Evolutionary conservation across 2,797 vertebrate species (phyloP).

Genomic region (Leuciscus waleckii): DNA sequence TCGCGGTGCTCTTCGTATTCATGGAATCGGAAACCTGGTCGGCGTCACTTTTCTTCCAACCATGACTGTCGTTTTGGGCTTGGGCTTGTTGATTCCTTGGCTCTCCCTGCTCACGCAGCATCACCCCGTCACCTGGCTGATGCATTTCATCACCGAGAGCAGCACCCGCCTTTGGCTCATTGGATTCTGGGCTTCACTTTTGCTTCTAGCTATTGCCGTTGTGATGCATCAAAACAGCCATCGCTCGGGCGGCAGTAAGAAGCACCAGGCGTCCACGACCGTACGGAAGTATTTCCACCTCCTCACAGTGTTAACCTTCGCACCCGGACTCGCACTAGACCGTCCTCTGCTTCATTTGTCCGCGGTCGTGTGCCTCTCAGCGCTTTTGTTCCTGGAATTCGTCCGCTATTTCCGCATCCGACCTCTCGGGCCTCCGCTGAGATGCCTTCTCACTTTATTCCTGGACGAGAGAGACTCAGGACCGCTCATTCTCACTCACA

Average conservation of each 20-base stretch:
- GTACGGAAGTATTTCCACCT: slow-evolving; percentile 95
- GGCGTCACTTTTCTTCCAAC: slow-evolving; percentile 95
- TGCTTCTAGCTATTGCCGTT: slow-evolving; percentile 80
- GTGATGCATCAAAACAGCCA: slow-evolving; percentile 91
- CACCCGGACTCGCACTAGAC: slow-evolving; percentile 92
- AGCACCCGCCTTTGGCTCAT: slow-evolving; percentile 85
- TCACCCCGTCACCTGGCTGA: slow-evolving; percentile 92
- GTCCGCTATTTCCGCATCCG: slow-evolving; percentile 92
- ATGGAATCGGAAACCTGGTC: slow-evolving; percentile 96
- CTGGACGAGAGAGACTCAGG: slow-evolving; percentile 95
- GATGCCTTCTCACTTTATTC: slow-evolving; percentile 89
- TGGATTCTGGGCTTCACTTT: slow-evolving; percentile 87
- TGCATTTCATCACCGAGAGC: slow-evolving; percentile 88
- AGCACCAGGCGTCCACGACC: slow-evolving; percentile 89
- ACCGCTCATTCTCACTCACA: slow-evolving; percentile 93
- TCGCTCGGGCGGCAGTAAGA: slow-evolving; percentile 86
- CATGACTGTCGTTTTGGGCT: slow-evolving; percentile 90
- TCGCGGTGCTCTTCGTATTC: slow-evolving; percentile 91
- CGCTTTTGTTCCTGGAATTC: slow-evolving; percentile 90
- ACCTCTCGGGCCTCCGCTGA: slow-evolving; percentile 88
- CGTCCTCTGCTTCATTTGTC: slow-evolving; percentile 88
- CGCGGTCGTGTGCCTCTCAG: slow-evolving; percentile 86
- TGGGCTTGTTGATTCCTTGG: slow-evolving; percentile 95
- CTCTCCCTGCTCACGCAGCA: slow-evolving; percentile 89
- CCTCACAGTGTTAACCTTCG: slow-evolving; percentile 91